phyloP scores from a whole-genome alignment of 2,888 invertebrate genomes.

The Acanthosepion pharaonis region DNA sequence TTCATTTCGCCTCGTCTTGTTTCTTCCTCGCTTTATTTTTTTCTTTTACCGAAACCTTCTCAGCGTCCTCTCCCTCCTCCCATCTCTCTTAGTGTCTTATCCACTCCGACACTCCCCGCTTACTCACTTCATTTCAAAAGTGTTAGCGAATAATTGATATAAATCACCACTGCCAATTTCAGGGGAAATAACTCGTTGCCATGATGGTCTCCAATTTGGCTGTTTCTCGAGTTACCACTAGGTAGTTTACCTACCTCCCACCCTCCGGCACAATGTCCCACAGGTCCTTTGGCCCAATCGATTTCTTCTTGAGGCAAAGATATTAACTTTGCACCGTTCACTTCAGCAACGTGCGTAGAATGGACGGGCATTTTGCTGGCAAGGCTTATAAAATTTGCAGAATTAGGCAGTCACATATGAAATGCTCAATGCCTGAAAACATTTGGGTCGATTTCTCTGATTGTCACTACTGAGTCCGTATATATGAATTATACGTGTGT shows the following conservation, averaged over 20 bases:
- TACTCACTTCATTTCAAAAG: not conserved
- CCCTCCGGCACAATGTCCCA: not conserved
- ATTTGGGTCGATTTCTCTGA: not conserved
- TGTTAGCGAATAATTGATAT: not conserved
- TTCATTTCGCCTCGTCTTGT: no score
- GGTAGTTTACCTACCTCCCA: not conserved
- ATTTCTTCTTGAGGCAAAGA: not conserved
- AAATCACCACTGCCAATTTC: slow-evolving; percentile 23
- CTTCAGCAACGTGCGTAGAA: not conserved
- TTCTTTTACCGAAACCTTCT: no score
- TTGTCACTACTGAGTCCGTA: not conserved
- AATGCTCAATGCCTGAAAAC: not conserved
- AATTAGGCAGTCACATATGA: not conserved
- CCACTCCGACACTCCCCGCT: rapidly evolving
- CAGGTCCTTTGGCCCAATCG: not conserved
- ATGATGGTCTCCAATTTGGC: not conserved
- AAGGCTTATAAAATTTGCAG: not conserved
- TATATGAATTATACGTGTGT: not conserved
- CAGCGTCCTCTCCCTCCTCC: not conserved
- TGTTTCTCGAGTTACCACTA: not conserved
- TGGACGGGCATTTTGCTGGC: not conserved
- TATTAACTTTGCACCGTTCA: not conserved
- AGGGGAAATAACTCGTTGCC: not conserved
- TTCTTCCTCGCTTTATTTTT: no score
- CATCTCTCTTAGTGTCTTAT: not conserved